Evolutionary conservation across 2,797 vertebrate species (phyloP), one percentile per base, ranked within the genome.

Genomic region (Clamator glandarius): DNA sequence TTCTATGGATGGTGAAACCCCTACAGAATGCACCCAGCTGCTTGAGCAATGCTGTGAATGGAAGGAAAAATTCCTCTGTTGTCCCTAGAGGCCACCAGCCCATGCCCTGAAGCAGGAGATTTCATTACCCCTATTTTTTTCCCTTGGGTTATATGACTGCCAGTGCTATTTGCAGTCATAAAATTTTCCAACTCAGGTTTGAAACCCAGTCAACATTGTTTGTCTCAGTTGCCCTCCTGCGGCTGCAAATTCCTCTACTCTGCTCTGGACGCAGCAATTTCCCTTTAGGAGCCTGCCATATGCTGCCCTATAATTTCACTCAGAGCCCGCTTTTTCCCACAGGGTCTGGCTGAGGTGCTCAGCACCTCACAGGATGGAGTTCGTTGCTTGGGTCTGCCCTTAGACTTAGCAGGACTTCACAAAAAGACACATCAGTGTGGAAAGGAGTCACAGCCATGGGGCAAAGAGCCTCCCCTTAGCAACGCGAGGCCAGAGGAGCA

Each of bases 151-250:
- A 57, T 11, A 84, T n/a, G 72, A 36, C 83, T 92, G 82, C 75
- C 72, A 57, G 68, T 33, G 84, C 74, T 90, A 68, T 93, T 96
- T 94, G 85, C 46, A 64, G 93, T 12, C 73, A 67, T 96, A 96
- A 96, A 95, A 78, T 20, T 88, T 92, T 95, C 95, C 95, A 92
- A 0, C 87, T 67, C 52, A 1, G 2, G 67, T 87, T 82, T 66
- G 90, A 72, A 89, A 67, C 33, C 61, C 77, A 18, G 50, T 72
- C 64, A 44, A 29, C 0, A 3, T 61, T 79, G 68, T 92, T 92
- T 91, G 84, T 82, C 88, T 68, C 66, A 5, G 24, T 20, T 2
- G 20, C 77, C 39, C 87, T 96, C 89, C 94, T 20, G n/a, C 3
- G 31, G 92, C 92, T 89, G 77, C 24, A 46, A 55, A 93, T 96